A percentile compares a stretch with the other conserved stretches of the same genome.
Conservation (phyloP, 2,113 vertebrate species). For the Craseonycteris thonglongyai region DNA sequence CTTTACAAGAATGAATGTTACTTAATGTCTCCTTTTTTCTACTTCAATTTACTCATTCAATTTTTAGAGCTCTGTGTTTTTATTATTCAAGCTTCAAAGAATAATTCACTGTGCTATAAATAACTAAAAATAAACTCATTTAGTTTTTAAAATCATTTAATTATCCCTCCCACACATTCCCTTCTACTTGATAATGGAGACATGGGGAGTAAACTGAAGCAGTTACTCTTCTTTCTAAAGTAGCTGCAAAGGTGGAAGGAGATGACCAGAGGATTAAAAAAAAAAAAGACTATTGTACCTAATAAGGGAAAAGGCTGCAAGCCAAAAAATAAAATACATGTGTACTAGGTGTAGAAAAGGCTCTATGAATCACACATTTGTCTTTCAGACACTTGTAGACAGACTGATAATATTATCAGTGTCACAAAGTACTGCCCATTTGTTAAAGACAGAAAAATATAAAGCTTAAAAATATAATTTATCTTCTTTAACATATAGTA, state of each 20-base stretch:
- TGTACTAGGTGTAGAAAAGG: not conserved
- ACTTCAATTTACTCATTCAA: constrained; percentile 13
- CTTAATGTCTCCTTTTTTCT: not conserved
- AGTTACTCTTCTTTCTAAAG: constrained; percentile 1
- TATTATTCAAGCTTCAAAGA: constrained; percentile 15
- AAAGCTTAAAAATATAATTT: constrained; percentile 12
- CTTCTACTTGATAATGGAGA: not conserved
- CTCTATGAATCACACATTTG: not conserved
- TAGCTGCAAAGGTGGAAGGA: not conserved
- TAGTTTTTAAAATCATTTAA: constrained; percentile 9
- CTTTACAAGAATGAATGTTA: not conserved
- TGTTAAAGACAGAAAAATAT: not conserved
- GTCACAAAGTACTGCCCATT: constrained; percentile 25
- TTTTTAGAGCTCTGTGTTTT: constrained; percentile 30
- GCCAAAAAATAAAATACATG: not conserved
- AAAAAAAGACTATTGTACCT: not conserved
- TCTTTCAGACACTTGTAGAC: not conserved
- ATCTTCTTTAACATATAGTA: constrained; percentile 13
- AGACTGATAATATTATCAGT: not conserved
- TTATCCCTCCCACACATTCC: not conserved
- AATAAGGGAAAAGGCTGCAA: not conserved
- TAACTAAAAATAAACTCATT: constrained; percentile 13
- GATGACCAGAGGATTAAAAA: not conserved
- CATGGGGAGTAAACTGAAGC: not conserved
- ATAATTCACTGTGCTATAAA: not conserved